Evolutionary conservation across 2,888 invertebrate genomes (phyloP).

Genomic region (Macropis europaea): DNA sequence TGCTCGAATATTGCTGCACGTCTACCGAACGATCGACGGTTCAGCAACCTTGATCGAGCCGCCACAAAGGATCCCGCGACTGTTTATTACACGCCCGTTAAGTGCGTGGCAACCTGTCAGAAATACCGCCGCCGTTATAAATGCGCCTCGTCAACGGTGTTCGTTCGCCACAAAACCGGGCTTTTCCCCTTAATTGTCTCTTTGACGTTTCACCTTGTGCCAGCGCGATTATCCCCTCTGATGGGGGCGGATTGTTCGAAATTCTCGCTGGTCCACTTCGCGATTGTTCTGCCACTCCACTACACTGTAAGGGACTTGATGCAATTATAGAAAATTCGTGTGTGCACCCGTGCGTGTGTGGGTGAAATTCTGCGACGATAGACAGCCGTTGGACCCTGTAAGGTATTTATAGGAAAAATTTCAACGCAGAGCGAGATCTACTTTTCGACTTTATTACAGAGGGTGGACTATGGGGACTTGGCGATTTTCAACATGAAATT

Average conservation of each 20-base stretch:
- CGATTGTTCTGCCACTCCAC: no score
- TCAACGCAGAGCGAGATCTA: no score
- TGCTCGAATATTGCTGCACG: conserved; percentile 30
- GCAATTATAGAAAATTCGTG: no score
- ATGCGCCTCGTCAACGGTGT: background rate
- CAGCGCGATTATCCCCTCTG: background rate
- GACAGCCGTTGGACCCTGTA: no score
- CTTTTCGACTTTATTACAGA: no score
- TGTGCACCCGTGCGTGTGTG: no score
- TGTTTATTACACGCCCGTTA: conserved; percentile 27
- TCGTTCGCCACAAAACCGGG: background rate
- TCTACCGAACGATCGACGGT: conserved; percentile 8
- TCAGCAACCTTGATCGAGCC: conserved; percentile 15
- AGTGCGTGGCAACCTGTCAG: conserved; percentile 13
- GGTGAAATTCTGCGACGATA: no score
- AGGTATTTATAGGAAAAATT: no score
- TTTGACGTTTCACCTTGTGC: background rate
- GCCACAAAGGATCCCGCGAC: conserved; percentile 34
- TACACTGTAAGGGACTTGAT: no score
- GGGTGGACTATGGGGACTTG: no score
- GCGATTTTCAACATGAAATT: no score
- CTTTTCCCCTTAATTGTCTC: conserved; percentile 8
- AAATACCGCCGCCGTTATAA: background rate
- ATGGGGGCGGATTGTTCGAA: background rate
- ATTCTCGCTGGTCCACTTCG: no score